Base-by-base conservation (phyloP, 2,797 vertebrate genomes). In the Lycodopsis pacificus region DNA sequence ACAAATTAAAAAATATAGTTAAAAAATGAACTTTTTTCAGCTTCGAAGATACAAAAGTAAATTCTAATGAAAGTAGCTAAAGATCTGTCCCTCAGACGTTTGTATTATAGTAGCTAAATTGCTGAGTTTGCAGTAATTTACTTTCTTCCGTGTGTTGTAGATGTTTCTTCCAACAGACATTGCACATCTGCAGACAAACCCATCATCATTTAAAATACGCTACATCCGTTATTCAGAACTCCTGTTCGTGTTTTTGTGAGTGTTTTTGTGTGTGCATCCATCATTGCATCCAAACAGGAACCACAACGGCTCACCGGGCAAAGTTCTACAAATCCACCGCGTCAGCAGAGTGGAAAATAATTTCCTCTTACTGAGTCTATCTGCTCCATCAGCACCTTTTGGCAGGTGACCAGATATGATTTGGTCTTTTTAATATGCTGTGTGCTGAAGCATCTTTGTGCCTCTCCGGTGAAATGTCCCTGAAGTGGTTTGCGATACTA, bases 351-450 rank as follows among this genome's bases (percentile, higher is more conserved):
- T 73, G 77, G 1, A 54, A 9, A 77, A 81, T 82, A 19, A 5
- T 51, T 32, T 80, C 15, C 57, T 44, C 14, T 68, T 32, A 42
- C 36, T 64, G 8, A 40, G 6, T 64, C 64, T 65, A 61, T 71
- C 34, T 9, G 36, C 85, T 59, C 69, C 65, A 32, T 88, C 78
- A 70, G 72, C 74, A 64, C 27, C 44, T 30, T 82, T 58, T 57
- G 71, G 15, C 72, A 38, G 40, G 15, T 49, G 68, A 67, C 34
- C 42, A 14, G 27, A 30, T 44, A 22, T 44, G 42, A 66, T 74
- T 76, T 36, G 20, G 22, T 34, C 42, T 10, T 61, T 22, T 80
- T 17, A 62, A 65, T 2, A n/a, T 34, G 32, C 54, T 30, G 5
- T 32, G 30, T 32, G 5, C 30, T 32, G 30, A 32, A 32, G 30